phyloP scores from a whole-genome alignment of 2,888 invertebrate genomes.

The Mimachlamys varia region DNA sequence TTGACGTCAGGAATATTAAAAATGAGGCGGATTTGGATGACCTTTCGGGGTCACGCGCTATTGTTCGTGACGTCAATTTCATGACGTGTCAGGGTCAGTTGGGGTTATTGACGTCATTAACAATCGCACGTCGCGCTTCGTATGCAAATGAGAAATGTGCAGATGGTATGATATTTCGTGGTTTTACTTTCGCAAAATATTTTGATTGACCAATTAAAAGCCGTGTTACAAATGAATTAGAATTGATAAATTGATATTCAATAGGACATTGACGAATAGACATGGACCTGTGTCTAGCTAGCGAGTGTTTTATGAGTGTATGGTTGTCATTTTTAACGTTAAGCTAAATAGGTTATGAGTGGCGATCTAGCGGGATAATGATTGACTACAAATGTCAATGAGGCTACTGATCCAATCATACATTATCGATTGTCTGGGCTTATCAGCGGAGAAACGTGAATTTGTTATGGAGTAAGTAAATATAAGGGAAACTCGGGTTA shows the following conservation, averaged over 20 bases:
- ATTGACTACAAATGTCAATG: neutral
- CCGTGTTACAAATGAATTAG: too few relatives aligned
- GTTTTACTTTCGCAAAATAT: too few relatives aligned
- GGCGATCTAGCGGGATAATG: neutral
- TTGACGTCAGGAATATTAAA: too few relatives aligned
- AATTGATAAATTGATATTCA: neutral
- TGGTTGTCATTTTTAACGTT: neutral
- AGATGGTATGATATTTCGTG: too few relatives aligned
- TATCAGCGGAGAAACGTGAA: neutral
- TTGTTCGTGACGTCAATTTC: too few relatives aligned
- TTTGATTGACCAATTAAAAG: too few relatives aligned
- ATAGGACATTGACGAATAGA: neutral
- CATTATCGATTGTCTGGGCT: neutral
- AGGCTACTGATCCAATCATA: neutral
- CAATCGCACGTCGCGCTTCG: too few relatives aligned
- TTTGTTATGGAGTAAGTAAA: neutral
- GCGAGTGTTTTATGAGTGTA: neutral
- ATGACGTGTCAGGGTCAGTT: too few relatives aligned
- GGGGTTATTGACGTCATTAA: too few relatives aligned
- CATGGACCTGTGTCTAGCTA: neutral
- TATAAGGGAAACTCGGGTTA: neutral
- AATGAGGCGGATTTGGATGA: too few relatives aligned
- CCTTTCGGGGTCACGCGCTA: too few relatives aligned
- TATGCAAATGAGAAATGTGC: too few relatives aligned
- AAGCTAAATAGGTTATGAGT: neutral